These are phyloP conservation scores for Cyclophora punctaria DNA, from an alignment of 2,888 invertebrate species.

Conservation along the genomic window DNA sequence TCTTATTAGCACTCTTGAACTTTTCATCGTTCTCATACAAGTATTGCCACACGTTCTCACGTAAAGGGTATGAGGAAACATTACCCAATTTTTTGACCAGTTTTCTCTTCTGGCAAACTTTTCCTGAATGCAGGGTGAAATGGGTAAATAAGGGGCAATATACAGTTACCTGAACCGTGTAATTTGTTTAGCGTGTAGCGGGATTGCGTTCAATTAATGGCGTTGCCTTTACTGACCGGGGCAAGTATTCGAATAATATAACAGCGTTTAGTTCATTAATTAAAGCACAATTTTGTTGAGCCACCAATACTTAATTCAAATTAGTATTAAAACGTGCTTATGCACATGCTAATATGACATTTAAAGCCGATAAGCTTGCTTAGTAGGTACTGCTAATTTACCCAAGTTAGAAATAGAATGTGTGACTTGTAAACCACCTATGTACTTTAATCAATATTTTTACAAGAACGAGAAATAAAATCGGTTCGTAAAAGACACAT, in stretches of 20 bases:
- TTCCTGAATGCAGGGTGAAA: conserved; percentile 29
- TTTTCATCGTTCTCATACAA: conserved; percentile 38
- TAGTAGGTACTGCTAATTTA: no score
- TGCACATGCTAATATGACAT: no score
- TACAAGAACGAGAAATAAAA: no score
- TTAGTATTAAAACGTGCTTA: no score
- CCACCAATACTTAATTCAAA: no score
- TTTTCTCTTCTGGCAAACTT: conserved; percentile 43
- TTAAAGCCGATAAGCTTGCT: no score
- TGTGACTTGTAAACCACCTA: no score
- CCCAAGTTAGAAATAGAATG: no score
- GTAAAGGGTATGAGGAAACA: conserved; percentile 48
- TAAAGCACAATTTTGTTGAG: no score
- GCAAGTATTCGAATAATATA: conserved; percentile 4
- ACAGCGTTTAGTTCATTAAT: no score
- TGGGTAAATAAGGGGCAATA: conserved; percentile 16
- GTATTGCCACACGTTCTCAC: conserved; percentile 57
- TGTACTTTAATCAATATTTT: no score
- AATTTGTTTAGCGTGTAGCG: conserved; percentile 40
- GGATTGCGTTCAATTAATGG: conserved; percentile 38
- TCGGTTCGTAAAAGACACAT: no score
- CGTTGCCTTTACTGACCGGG: conserved; percentile 3
- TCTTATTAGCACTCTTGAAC: conserved; percentile 29
- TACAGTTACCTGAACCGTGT: conserved; percentile 36
- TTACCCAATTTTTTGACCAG: conserved; percentile 39